Conservation (phyloP, 2,888 invertebrate species). For the Frankliniella fusca region DNA sequence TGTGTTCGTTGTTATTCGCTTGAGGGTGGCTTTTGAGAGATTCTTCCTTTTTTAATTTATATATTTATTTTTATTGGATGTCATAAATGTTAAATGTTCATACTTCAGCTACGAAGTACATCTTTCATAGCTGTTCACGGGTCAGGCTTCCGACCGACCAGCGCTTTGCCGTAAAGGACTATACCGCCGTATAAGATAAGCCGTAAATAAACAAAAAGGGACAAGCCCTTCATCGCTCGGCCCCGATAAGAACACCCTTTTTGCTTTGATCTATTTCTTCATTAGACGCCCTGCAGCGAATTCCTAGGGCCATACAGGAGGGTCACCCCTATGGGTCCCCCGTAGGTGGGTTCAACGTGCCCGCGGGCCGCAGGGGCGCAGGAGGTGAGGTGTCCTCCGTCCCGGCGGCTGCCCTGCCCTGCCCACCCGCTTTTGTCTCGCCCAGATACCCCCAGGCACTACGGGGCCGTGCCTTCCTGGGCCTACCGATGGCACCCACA, state of each 20-base stretch:
- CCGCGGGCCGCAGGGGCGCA: not conserved
- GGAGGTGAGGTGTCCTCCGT: not conserved
- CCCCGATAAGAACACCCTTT: conserved; percentile 4
- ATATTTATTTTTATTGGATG: not conserved
- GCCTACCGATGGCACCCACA: not conserved
- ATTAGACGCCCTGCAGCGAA: conserved; percentile 25
- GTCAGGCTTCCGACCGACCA: not conserved
- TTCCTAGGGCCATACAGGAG: not conserved
- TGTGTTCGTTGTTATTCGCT: no score
- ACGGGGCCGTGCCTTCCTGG: not conserved
- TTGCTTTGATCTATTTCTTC: conserved; percentile 15
- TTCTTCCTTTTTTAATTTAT: not conserved
- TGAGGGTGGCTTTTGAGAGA: no score
- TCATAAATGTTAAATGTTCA: not conserved
- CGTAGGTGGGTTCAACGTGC: no score
- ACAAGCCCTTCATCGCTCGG: not conserved
- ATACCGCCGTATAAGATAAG: not conserved
- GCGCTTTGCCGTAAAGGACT: not conserved
- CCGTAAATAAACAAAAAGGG: not conserved
- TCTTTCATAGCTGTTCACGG: no score
- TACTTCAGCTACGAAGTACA: no score
- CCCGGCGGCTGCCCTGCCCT: not conserved
- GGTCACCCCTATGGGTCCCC: not conserved
- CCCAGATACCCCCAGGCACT: not conserved
- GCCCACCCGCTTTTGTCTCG: not conserved